A percentile compares a stretch with the other conserved stretches of the same genome.
phyloP scores from a whole-genome alignment of 37 sponge, comb jelly and placozoan species.

The Theonella swinhoei region DNA sequence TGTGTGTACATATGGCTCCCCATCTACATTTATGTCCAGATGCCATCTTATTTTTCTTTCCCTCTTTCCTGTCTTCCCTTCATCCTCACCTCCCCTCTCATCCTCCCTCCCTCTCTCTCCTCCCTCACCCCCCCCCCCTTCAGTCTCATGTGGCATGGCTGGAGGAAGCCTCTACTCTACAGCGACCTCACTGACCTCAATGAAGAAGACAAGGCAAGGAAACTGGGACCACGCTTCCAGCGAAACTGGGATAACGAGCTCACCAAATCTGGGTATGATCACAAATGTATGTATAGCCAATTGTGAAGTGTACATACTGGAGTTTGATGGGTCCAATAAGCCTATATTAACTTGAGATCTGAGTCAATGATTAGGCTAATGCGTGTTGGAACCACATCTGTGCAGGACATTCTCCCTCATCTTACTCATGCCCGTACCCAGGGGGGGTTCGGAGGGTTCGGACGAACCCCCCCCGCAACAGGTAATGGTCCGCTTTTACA shows the following conservation, averaged over 20 bases:
- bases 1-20: background rate
- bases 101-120: conserved; percentile 6
- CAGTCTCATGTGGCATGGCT: conserved; percentile 75
- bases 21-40: background rate
- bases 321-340: too few species aligned
- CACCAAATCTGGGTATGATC: conserved; percentile 42
- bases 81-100: background rate
- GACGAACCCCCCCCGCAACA: too few species aligned
- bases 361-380: too few species aligned
- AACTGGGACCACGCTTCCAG: conserved; percentile 60
- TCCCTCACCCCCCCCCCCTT: background rate
- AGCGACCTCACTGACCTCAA: conserved; percentile 74
- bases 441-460: too few species aligned
- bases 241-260: conserved; percentile 66
- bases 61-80: background rate
- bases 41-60: background rate
- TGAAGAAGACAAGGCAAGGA: conserved; percentile 50
- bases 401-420: too few species aligned
- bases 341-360: too few species aligned
- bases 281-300: too few species aligned
- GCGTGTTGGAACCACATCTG: too few species aligned
- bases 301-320: too few species aligned
- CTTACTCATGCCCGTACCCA: too few species aligned
- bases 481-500: too few species aligned
- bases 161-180: conserved; percentile 56